phyloP scores from a whole-genome alignment of 1,140 invertebrate species.

The Papilio glaucus region DNA sequence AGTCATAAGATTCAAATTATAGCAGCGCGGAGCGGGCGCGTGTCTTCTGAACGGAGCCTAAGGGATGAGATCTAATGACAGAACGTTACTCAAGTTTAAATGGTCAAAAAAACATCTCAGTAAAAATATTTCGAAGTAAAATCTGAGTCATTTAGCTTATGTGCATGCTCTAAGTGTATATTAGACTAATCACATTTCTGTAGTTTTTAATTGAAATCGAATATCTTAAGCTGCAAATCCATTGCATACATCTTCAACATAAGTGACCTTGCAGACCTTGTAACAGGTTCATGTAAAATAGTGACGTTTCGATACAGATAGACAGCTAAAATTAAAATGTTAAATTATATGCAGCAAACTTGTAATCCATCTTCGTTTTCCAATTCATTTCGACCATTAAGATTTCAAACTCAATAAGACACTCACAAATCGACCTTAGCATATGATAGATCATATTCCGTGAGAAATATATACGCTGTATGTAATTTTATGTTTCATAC shows the following conservation, averaged over 20 bases:
- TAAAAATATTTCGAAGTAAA: neutral
- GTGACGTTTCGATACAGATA: too few relatives aligned
- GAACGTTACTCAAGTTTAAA: neutral
- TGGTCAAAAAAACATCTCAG: neutral
- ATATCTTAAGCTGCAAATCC: too few relatives aligned
- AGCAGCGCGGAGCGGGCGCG: too few relatives aligned
- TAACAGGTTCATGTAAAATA: too few relatives aligned
- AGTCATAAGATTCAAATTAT: too few relatives aligned
- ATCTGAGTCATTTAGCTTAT: neutral
- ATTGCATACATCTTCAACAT: too few relatives aligned
- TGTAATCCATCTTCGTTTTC: neutral
- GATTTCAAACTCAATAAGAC: neutral
- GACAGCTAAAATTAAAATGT: too few relatives aligned
- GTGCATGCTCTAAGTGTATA: too few relatives aligned
- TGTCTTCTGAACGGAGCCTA: too few relatives aligned
- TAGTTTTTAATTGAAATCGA: too few relatives aligned
- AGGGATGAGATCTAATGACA: slow-evolving; percentile 23
- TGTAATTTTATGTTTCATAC: neutral
- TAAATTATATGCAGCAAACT: neutral
- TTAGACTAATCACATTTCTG: too few relatives aligned
- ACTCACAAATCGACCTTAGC: neutral
- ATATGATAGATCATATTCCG: slow-evolving; percentile 4
- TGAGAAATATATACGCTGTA: neutral
- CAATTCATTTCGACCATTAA: neutral
- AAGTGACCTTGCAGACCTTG: too few relatives aligned